These are phyloP conservation scores for Jaculus jaculus DNA, from an alignment of 2,113 vertebrate species.

Conservation along the genomic window DNA sequence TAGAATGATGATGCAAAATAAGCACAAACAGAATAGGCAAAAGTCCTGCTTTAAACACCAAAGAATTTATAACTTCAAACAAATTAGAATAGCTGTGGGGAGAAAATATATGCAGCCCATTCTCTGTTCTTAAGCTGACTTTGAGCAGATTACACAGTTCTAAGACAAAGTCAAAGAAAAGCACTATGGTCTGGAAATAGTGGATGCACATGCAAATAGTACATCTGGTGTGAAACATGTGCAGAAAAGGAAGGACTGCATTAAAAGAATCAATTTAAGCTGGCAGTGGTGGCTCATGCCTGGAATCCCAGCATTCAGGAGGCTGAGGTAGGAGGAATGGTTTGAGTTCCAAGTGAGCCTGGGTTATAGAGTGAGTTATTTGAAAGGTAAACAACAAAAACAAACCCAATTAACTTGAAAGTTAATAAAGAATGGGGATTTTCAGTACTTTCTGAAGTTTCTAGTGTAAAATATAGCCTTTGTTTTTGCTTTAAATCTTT, in stretches of 20 bases:
- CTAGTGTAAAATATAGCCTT: background rate
- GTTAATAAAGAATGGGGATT: background rate
- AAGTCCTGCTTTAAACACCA: slow-evolving; percentile 60
- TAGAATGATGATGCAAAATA: slow-evolving; percentile 47
- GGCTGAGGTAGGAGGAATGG: no score
- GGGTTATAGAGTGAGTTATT: background rate
- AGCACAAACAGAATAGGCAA: slow-evolving; percentile 61
- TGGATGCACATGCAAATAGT: slow-evolving; percentile 28
- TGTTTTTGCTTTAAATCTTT: background rate
- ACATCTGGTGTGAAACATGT: background rate
- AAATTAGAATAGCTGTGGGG: slow-evolving; percentile 56
- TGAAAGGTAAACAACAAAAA: background rate
- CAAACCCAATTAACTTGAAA: slow-evolving; percentile 37
- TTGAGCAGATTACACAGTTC: slow-evolving; percentile 45
- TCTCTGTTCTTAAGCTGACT: slow-evolving; percentile 48
- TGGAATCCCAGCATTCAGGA: no score
- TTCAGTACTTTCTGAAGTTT: slow-evolving; percentile 42
- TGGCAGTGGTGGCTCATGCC: no score
- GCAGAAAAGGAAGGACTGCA: background rate
- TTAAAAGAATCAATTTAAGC: background rate
- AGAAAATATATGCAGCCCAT: slow-evolving; percentile 50
- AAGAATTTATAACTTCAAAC: slow-evolving; percentile 68
- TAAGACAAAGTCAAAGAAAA: slow-evolving; percentile 34
- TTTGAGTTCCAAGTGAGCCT: no score
- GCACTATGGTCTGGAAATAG: slow-evolving; percentile 40